A percentile compares a stretch with the other conserved stretches of the same genome.
phyloP scores from a whole-genome alignment of 2,888 invertebrate genomes.

The Epsilonema sp. region DNA sequence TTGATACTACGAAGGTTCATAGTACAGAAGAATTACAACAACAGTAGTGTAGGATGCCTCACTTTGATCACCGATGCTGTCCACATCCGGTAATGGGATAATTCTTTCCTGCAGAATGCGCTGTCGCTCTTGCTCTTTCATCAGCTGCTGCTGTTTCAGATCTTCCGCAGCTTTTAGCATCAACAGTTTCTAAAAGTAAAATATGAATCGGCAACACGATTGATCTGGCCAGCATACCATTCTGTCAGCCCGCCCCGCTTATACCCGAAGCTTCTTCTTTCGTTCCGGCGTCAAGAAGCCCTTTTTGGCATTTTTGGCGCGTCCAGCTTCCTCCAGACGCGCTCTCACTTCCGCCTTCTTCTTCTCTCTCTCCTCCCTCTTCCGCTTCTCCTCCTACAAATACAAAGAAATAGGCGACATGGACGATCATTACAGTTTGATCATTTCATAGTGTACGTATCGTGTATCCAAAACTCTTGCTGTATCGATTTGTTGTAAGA shows the following conservation, averaged over 20 bases:
- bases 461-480: no score
- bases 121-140: conserved; percentile 91
- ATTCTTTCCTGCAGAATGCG: conserved; percentile 87
- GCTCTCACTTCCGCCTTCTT: conserved; percentile 96
- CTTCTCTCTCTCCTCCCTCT: conserved; percentile 90
- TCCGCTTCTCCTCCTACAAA: conserved; percentile 75
- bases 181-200: conserved; percentile 58
- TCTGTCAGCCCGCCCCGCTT: conserved; percentile 23
- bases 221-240: no score
- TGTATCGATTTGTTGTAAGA: no score
- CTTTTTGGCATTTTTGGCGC: conserved; percentile 87
- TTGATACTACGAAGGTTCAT: no score
- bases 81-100: conserved; percentile 68
- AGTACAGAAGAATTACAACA: no score
- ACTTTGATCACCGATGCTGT: conserved; percentile 67
- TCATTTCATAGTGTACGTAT: background rate
- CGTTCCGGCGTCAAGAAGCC: conserved; percentile 99
- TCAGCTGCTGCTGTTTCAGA: conserved; percentile 95
- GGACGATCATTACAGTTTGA: background rate
- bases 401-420: background rate
- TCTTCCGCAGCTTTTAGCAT: conserved; percentile 99
- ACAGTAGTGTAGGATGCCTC: no score
- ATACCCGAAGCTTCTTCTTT: conserved; percentile 97
- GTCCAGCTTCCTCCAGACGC: conserved; percentile 94
- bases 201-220: background rate